These are phyloP conservation scores for Trissolcus brochymenae DNA, from an alignment of 2,888 invertebrate species.

Conservation along the genomic window DNA sequence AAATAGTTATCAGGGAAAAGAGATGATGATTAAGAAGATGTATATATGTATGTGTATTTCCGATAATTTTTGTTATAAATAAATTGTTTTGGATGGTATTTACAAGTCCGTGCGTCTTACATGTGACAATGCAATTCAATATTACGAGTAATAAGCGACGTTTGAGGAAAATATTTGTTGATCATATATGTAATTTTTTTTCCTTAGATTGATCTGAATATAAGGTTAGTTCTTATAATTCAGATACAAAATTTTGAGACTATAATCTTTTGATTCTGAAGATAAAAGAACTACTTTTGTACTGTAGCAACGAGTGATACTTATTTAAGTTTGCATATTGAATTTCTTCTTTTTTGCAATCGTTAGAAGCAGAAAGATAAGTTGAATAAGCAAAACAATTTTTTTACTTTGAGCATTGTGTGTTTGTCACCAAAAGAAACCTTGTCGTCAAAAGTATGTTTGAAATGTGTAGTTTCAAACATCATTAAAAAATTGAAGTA, in stretches of 20 bases:
- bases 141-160: slow-evolving; percentile 45
- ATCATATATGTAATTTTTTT: slow-evolving; percentile 36
- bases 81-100: slow-evolving; percentile 33
- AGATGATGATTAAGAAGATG: slow-evolving; percentile 34
- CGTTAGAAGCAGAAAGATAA: slow-evolving; percentile 20
- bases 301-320: slow-evolving; percentile 36
- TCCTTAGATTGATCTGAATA: slow-evolving; percentile 25
- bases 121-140: slow-evolving; percentile 48
- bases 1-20: slow-evolving; percentile 31
- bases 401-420: slow-evolving; percentile 15
- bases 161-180: slow-evolving; percentile 49
- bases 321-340: slow-evolving; percentile 4
- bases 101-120: slow-evolving; percentile 44
- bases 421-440: slow-evolving; percentile 15
- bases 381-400: slow-evolving; percentile 31
- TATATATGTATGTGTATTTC: slow-evolving; percentile 23
- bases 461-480: too few species aligned
- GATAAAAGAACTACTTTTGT: slow-evolving; percentile 53
- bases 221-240: slow-evolving; percentile 3
- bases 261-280: slow-evolving; percentile 37
- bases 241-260: slow-evolving; percentile 18
- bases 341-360: slow-evolving; percentile 16
- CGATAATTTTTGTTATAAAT: slow-evolving; percentile 1
- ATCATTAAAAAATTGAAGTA: slow-evolving; percentile 7
- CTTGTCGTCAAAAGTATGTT: slow-evolving; percentile 19